Evolutionary conservation across 2,113 vertebrate species (phyloP).

Genomic region (Paralichthys olivaceus): DNA sequence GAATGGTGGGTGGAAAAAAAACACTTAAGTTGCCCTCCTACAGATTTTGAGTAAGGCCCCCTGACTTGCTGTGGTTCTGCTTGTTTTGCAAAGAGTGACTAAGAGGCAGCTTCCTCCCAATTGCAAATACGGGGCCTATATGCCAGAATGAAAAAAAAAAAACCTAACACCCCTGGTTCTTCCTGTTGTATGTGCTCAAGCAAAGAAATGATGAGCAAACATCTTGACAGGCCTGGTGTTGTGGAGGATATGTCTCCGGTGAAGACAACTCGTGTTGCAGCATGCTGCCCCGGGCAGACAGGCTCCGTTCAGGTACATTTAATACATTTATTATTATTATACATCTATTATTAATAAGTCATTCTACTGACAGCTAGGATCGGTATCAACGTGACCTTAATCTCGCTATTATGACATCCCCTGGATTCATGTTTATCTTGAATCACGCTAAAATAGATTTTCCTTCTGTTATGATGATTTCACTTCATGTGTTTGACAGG

Average conservation of each 20-base stretch:
- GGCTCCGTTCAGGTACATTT: background rate
- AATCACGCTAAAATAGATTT: background rate
- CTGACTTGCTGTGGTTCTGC: constrained; percentile 32
- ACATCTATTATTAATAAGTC: background rate
- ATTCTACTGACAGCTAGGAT: background rate
- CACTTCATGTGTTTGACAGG: background rate
- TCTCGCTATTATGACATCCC: background rate
- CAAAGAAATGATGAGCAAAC: background rate
- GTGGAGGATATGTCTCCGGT: background rate
- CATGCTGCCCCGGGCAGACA: background rate
- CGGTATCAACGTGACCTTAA: background rate
- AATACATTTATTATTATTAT: background rate
- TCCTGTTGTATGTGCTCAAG: constrained; percentile 32
- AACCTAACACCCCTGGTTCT: constrained; percentile 29
- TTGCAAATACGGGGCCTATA: constrained; percentile 9
- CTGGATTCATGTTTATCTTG: background rate
- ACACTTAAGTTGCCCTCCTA: constrained; percentile 26
- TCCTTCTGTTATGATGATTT: background rate
- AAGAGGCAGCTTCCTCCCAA: constrained; percentile 40
- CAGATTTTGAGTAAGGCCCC: constrained; percentile 19
- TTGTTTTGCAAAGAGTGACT: constrained; percentile 48
- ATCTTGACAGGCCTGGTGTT: constrained; percentile 9
- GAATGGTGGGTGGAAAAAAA: constrained; percentile 12
- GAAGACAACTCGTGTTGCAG: constrained; percentile 4
- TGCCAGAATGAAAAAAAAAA: constrained; percentile 5